phyloP scores from a whole-genome alignment of 2,113 vertebrate genomes.

The Oceanodroma tethys region DNA sequence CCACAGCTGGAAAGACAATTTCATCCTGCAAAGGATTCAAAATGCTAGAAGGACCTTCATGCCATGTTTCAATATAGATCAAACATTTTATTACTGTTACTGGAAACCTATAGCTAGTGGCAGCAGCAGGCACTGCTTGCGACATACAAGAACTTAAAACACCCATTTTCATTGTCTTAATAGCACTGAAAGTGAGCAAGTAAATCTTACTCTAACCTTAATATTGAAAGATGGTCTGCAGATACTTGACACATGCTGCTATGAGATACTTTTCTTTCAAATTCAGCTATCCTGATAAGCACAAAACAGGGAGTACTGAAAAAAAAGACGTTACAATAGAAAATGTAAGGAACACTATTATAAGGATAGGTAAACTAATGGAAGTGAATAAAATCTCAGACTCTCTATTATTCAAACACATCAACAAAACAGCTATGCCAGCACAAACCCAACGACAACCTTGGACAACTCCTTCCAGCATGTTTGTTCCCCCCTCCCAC shows the following conservation, averaged over 20 bases:
- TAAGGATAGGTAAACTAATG: neutral
- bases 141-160: neutral
- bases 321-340: neutral
- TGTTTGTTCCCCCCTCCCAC: neutral
- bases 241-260: neutral
- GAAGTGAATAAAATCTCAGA: neutral
- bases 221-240: neutral
- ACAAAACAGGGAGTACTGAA: neutral
- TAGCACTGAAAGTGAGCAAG: neutral
- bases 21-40: neutral
- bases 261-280: neutral
- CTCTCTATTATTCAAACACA: neutral
- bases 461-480: neutral
- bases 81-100: neutral
- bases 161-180: neutral
- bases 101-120: neutral
- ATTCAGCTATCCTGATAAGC: neutral
- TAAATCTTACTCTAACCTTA: neutral
- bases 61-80: neutral
- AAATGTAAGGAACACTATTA: neutral
- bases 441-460: neutral
- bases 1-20: neutral
- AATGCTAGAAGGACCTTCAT: neutral
- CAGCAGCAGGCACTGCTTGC: neutral
- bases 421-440: neutral